Conservation (phyloP, 2,113 vertebrate species). For the Sporophila hypoxantha region DNA sequence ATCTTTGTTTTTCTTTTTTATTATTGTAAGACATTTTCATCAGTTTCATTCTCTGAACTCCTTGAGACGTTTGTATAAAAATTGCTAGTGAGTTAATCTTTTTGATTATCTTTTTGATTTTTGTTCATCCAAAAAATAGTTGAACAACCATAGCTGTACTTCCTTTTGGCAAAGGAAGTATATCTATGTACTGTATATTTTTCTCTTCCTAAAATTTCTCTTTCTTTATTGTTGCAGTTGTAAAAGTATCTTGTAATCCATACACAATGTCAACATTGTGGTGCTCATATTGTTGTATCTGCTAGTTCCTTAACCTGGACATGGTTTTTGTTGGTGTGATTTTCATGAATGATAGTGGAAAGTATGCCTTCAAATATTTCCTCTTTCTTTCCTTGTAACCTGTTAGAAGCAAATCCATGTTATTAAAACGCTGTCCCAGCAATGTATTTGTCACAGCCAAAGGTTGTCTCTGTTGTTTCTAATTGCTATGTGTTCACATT, state of each 20-base stretch:
- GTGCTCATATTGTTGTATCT: conserved; percentile 11
- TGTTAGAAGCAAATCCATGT: background rate
- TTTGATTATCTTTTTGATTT: conserved; percentile 45
- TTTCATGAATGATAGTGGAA: background rate
- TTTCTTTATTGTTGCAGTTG: conserved; percentile 35
- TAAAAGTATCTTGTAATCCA: conserved; percentile 49
- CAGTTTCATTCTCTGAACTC: conserved; percentile 80
- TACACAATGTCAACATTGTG: conserved; percentile 36
- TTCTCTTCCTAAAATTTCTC: background rate
- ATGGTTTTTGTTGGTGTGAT: background rate
- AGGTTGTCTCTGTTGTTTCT: background rate
- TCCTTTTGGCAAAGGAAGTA: conserved; percentile 13
- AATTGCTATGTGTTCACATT: conserved; percentile 36
- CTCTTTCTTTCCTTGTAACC: background rate
- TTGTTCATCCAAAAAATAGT: background rate
- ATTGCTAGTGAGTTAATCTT: conserved; percentile 80
- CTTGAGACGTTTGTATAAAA: conserved; percentile 87
- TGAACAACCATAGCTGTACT: background rate
- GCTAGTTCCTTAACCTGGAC: conserved; percentile 12
- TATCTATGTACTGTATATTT: background rate
- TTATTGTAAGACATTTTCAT: conserved; percentile 75
- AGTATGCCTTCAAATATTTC: background rate
- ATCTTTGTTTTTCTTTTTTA: conserved; percentile 38
- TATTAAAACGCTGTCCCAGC: background rate
- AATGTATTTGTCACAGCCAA: background rate